These are phyloP conservation scores for Sarcoramphus papa DNA, from an alignment of 2,797 vertebrate genomes.

Conservation along the genomic window DNA sequence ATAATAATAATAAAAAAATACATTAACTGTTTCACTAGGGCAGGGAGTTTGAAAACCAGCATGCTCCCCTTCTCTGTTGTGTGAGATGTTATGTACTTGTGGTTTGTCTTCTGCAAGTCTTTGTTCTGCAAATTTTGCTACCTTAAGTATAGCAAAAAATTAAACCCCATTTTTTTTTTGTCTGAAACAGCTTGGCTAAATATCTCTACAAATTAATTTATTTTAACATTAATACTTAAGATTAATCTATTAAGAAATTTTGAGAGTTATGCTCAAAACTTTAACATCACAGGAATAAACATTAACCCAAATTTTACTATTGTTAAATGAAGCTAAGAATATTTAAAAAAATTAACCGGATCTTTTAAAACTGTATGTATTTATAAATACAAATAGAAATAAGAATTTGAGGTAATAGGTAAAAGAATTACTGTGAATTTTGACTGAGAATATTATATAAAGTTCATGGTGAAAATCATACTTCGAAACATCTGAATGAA, in stretches of 20 bases:
- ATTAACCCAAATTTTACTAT: background rate
- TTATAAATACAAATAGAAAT: background rate
- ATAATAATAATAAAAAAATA: background rate
- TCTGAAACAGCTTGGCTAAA: background rate
- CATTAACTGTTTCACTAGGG: background rate
- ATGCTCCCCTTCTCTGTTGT: background rate
- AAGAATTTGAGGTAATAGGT: background rate
- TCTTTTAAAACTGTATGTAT: background rate
- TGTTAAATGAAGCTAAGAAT: background rate
- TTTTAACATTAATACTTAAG: background rate
- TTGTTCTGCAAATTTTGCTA: background rate
- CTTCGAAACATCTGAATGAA: background rate
- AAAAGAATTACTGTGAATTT: background rate
- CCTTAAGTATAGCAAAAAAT: background rate
- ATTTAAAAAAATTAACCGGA: background rate
- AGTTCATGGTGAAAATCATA: background rate
- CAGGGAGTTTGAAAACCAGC: background rate
- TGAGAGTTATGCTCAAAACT: background rate
- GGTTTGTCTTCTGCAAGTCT: background rate
- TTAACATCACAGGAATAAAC: background rate
- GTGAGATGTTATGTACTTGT: background rate
- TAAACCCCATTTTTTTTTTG: fast-evolving
- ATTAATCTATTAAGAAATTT: background rate
- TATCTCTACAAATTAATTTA: background rate
- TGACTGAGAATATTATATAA: background rate